Evolutionary conservation across 2,797 vertebrate species (phyloP), one percentile per base, ranked within the genome.

Genomic region (Thaleichthys pacificus): DNA sequence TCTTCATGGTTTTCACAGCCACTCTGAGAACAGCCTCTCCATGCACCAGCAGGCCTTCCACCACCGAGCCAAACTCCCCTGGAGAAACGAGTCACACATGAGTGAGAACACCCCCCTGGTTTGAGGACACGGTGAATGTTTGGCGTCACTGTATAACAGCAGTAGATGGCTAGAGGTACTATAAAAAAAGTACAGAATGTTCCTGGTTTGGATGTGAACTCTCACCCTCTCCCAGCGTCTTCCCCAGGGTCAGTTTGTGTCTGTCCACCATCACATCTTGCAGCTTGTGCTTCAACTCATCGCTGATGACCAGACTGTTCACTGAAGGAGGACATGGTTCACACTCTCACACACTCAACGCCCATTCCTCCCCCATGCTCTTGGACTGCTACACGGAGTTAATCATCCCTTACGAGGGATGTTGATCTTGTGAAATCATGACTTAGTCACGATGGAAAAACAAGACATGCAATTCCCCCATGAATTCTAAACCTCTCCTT

Each of bases 1-100:
- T 94, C 75, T 95, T 95, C 93, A 94, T 94, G 0, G 94, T 95
- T 81, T 95, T 95, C 47, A 95, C 93, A 0, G 94, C 94, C 58
- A 95, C 94, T 73, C 93, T 93, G 61, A 93, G 91, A 61, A 92
- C 68, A 0, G 88, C 89, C 17, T 92, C 90, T 0, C 93, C 93
- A 76, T 94, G 93, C 76, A 90, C 91, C 57, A 95, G 86, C 15
- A 90, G 89, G 6, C 94, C 94, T 61, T 94, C 93, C 93, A 95
- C 90, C 28, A 95, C 93, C 0, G 93, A 93, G 70, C 94, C 93
- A 21, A 94, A 95, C 77, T 95, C 94, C 35, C 94, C 93, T 95
- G 77, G 19, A 69, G 47, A 32, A 32, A 15, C 9, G 6, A 21
- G 2, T 21, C 22, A 54, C 22, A 61, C 11, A 61, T 24, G 21